phyloP scores from a whole-genome alignment of 2,797 vertebrate genomes.

The Enoplosus armatus region DNA sequence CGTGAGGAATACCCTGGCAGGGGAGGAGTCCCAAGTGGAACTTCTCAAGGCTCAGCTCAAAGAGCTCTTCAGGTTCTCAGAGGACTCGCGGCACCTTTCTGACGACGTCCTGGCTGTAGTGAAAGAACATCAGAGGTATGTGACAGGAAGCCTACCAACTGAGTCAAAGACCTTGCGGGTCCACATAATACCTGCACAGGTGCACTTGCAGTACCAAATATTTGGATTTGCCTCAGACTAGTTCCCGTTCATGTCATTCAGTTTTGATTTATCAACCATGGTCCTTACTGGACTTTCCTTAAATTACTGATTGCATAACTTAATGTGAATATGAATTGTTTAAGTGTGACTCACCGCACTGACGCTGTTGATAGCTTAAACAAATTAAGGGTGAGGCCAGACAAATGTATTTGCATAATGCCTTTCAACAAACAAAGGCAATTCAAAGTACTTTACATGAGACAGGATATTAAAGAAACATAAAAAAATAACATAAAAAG shows the following conservation, averaged over 20 bases:
- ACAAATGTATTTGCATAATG: not conserved
- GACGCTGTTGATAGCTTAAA: not conserved
- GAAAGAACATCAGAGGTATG: slow-evolving; percentile 93
- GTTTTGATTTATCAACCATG: not conserved
- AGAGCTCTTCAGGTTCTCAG: slow-evolving; percentile 88
- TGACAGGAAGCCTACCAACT: not conserved
- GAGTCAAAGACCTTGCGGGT: not conserved
- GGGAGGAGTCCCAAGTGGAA: slow-evolving; percentile 88
- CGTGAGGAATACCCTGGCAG: slow-evolving; percentile 82
- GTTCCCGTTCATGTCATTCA: not conserved
- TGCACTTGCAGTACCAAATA: not conserved
- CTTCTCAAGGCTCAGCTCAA: slow-evolving; percentile 90
- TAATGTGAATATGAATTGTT: not conserved
- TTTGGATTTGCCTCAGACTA: not conserved
- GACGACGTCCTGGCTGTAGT: slow-evolving; percentile 88
- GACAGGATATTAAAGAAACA: not conserved
- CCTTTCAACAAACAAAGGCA: not conserved
- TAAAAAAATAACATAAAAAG: not conserved
- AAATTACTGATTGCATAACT: not conserved
- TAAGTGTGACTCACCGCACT: not conserved
- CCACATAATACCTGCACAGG: not conserved
- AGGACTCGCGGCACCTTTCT: slow-evolving; percentile 85
- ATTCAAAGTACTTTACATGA: not conserved
- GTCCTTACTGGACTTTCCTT: not conserved
- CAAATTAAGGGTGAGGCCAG: not conserved